Evolutionary conservation across 2,888 invertebrate species (phyloP).

Genomic region (Mayetiola destructor): DNA sequence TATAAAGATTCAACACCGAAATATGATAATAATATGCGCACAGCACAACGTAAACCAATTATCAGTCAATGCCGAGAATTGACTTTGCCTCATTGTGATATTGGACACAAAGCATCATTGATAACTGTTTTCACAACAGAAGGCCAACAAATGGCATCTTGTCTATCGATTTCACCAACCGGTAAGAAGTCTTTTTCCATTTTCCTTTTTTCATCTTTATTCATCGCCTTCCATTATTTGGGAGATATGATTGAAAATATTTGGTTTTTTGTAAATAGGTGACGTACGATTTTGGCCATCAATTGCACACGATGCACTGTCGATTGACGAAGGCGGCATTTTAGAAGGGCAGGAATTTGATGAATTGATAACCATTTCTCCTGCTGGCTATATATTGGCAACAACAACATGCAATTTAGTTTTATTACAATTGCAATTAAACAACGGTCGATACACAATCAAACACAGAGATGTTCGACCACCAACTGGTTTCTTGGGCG

Average conservation of each 20-base stretch:
- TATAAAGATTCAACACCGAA: conserved; percentile 38
- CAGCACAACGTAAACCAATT: conserved; percentile 35
- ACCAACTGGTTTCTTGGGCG: conserved; percentile 73
- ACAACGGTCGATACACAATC: conserved; percentile 53
- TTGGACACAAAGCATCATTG: conserved; percentile 77
- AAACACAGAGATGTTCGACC: conserved; percentile 52
- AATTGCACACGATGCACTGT: conserved; percentile 73
- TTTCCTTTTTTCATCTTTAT: not conserved
- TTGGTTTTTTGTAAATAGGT: conserved; percentile 35
- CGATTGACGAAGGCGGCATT: conserved; percentile 70
- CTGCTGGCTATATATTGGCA: conserved; percentile 66
- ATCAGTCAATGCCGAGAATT: conserved; percentile 65
- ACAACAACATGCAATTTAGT: conserved; percentile 85
- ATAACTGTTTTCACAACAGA: conserved; percentile 53
- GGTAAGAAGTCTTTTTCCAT: not conserved
- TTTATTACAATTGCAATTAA: conserved; percentile 45
- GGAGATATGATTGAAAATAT: too few relatives aligned
- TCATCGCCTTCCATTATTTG: too few relatives aligned
- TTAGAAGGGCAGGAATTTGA: conserved; percentile 80
- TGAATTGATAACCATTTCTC: conserved; percentile 49
- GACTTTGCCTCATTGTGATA: conserved; percentile 77
- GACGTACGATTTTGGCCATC: conserved; percentile 83
- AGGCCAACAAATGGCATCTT: conserved; percentile 56
- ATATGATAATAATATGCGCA: conserved; percentile 25
- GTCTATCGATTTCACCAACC: conserved; percentile 86